A percentile compares a stretch with the other conserved stretches of the same genome.
phyloP scores from a whole-genome alignment of 37 sponge, comb jelly and placozoan species.

The Chondrosia reniformis region DNA sequence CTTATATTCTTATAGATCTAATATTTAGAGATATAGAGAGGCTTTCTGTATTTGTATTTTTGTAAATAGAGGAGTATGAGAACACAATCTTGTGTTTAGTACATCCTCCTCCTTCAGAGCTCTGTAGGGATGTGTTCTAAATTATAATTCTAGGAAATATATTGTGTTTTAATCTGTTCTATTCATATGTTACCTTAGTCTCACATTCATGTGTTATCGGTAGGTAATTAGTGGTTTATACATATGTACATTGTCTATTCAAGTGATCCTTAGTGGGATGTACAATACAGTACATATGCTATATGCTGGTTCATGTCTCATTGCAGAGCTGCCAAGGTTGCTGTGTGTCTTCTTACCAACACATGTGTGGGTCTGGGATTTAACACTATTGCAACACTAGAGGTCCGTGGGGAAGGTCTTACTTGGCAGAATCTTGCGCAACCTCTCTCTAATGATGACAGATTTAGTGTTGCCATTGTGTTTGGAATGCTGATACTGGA shows the following conservation, averaged over 20 bases:
- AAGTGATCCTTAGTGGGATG: too few relatives aligned
- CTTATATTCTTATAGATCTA: background rate
- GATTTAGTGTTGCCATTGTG: slow-evolving; percentile 61
- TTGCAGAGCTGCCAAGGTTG: slow-evolving; percentile 53
- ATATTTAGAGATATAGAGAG: background rate
- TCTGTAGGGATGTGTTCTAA: too few relatives aligned
- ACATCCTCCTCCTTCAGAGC: too few relatives aligned
- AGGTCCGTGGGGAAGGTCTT: slow-evolving; percentile 64
- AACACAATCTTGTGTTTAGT: too few relatives aligned
- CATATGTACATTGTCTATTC: too few relatives aligned
- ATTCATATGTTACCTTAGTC: too few relatives aligned
- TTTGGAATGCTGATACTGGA: slow-evolving; percentile 79
- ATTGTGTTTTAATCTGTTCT: too few relatives aligned
- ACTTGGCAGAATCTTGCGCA: slow-evolving; percentile 54
- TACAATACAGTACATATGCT: background rate
- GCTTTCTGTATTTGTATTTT: background rate
- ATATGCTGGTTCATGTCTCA: background rate
- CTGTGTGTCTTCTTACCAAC: slow-evolving; percentile 71
- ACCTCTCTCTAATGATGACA: slow-evolving; percentile 64
- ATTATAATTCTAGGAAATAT: too few relatives aligned
- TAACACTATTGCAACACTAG: slow-evolving; percentile 58
- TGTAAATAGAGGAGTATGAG: too few relatives aligned
- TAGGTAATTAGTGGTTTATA: too few relatives aligned
- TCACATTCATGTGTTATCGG: too few relatives aligned
- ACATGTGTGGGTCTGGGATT: slow-evolving; percentile 78